These are phyloP conservation scores for Ostrea edulis DNA, from an alignment of 1,140 invertebrate genomes.

Conservation along the genomic window DNA sequence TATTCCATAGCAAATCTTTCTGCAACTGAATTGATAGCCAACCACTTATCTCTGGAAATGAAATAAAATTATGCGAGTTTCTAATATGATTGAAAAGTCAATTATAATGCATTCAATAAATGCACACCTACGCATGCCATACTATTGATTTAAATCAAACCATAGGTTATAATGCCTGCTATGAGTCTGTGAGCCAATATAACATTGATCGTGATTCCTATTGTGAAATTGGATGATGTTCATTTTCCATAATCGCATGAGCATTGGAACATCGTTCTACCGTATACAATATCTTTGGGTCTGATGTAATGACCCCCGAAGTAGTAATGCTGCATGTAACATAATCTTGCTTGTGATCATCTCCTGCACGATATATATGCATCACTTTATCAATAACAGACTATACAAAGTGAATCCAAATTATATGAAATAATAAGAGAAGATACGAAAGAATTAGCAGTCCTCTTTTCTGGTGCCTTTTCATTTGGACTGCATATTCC, in stretches of 20 bases:
- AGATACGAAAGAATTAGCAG: too few species aligned
- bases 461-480: too few species aligned
- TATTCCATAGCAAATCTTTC: slow-evolving; percentile 27
- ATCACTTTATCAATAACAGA: too few species aligned
- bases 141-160: too few species aligned
- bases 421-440: too few species aligned
- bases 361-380: too few species aligned
- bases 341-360: slow-evolving; percentile 43
- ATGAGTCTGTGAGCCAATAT: slow-evolving; percentile 35
- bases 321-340: not conserved
- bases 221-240: slow-evolving; percentile 50
- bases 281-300: slow-evolving; percentile 40
- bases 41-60: not conserved
- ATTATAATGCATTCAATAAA: too few species aligned
- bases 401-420: too few species aligned
- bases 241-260: slow-evolving; percentile 46
- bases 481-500: not conserved
- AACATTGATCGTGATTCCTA: slow-evolving; percentile 37
- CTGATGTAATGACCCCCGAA: not conserved
- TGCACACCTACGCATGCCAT: too few species aligned
- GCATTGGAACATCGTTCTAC: slow-evolving; percentile 47
- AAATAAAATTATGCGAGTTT: too few species aligned
- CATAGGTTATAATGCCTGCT: slow-evolving; percentile 4
- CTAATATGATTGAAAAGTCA: too few species aligned
- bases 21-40: not conserved